Base-by-base conservation (phyloP, 2,113 vertebrate species). In the Eurystomus gularis region DNA sequence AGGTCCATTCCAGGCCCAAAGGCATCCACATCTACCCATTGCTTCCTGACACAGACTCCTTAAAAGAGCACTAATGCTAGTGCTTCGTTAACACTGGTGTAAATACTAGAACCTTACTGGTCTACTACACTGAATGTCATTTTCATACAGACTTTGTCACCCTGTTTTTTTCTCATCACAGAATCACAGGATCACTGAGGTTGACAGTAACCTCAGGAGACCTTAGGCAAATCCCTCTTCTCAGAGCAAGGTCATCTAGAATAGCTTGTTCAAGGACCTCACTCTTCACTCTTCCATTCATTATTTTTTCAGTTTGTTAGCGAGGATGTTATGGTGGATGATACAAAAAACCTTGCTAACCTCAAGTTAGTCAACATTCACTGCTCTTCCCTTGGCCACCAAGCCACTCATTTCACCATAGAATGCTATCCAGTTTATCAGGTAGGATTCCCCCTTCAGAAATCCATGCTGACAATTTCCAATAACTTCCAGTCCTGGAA, bases 221-320 rank as follows among this genome's bases (percentile, higher is more conserved):
- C n/a, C 37, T 3, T 25, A 42, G 31, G 40, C 17, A 88, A 87
- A 26, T 0, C 0, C 4, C 2, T 2, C 9, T 65, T 13, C 11
- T 46, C 25, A 88, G n/a, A 90, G 18, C 28, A 55, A 16, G 9
- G 31, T 33, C 8, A 73, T 5, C 6, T 15, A 46, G 21, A 82
- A 3, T 17, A 68, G 11, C 13, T 14, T 77, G 6, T 49, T 62
- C 48, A n/a, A 57, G 28, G 7, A 3, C 13, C 48, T 76, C 3
- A 6, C 18, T 86, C 3, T 18, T n/a, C 24, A 46, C 16, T 28
- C 11, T 72, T 77, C 19, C n/a, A 42, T 11, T 66, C 37, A 20
- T 37, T 60, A 33, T 65, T 35, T n/a, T 29, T 40, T 85, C 25
- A 24, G 18, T 24, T 73, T 80, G 37, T 55, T 42, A 39, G 4